phyloP scores from a whole-genome alignment of 2,113 vertebrate species.

The Corydoras maculifer region DNA sequence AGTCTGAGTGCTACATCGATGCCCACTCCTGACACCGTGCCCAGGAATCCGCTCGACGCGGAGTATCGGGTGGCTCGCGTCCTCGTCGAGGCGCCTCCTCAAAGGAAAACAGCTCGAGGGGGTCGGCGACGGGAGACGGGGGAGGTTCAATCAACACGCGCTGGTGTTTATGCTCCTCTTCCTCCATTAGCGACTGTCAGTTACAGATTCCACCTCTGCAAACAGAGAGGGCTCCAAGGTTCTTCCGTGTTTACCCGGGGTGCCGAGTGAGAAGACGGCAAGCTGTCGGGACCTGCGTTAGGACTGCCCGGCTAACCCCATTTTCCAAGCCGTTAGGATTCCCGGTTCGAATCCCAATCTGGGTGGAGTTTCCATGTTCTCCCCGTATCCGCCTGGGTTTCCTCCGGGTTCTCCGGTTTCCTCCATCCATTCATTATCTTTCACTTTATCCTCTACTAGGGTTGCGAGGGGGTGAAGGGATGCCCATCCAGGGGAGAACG shows the following conservation, averaged over 20 bases:
- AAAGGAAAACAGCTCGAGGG: conserved; percentile 48
- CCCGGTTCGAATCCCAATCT: too few species aligned
- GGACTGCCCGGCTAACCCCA: not conserved
- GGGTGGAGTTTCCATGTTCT: too few species aligned
- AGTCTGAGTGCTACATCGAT: conserved; percentile 31
- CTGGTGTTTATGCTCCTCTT: conserved; percentile 46
- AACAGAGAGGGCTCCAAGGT: conserved; percentile 41
- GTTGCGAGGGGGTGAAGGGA: too few species aligned
- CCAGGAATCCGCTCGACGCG: conserved; percentile 13
- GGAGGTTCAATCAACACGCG: conserved; percentile 39
- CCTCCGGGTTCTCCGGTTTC: too few species aligned
- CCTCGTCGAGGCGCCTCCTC: conserved; percentile 22
- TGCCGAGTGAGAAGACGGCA: conserved; percentile 23
- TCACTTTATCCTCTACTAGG: too few species aligned
- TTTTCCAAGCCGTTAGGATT: not conserved
- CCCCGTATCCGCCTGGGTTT: too few species aligned
- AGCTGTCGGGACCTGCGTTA: not conserved
- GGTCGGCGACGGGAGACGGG: conserved; percentile 47
- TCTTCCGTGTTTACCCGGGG: conserved; percentile 42
- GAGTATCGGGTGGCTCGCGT: conserved; percentile 27
- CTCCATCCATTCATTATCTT: too few species aligned
- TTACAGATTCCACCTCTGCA: conserved; percentile 1
- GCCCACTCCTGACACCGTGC: conserved; percentile 44
- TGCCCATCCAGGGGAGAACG: too few species aligned
- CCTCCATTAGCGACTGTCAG: conserved; percentile 36